phyloP scores from a whole-genome alignment of 2,113 vertebrate species.

The Aegypius monachus region DNA sequence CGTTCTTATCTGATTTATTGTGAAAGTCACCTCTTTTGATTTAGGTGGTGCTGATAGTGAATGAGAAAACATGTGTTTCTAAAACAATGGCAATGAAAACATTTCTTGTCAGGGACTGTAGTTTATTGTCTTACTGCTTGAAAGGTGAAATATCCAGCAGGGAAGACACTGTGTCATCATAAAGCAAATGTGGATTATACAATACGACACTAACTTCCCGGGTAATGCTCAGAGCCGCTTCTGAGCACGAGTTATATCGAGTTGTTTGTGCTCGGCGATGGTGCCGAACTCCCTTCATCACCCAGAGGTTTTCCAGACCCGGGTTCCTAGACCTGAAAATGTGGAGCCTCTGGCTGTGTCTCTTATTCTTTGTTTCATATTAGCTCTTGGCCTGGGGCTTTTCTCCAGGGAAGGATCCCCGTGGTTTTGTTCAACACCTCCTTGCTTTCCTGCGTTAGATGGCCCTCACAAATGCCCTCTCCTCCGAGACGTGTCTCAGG shows the following conservation, averaged over 20 bases:
- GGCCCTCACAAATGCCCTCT: background rate
- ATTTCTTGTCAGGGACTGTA: slow-evolving; percentile 41
- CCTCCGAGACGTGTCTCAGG: background rate
- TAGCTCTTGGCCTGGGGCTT: background rate
- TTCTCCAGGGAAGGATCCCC: background rate
- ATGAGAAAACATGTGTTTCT: slow-evolving; percentile 59
- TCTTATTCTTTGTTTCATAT: background rate
- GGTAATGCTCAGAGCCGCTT: slow-evolving; percentile 51
- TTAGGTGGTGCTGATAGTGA: slow-evolving; percentile 55
- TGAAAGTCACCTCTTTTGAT: slow-evolving; percentile 67
- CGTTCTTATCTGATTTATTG: slow-evolving; percentile 62
- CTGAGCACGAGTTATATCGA: slow-evolving; percentile 30
- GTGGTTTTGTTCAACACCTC: background rate
- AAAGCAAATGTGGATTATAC: slow-evolving; percentile 69
- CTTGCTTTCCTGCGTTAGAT: background rate
- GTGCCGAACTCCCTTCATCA: background rate
- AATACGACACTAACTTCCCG: slow-evolving; percentile 50
- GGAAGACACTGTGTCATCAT: slow-evolving; percentile 67
- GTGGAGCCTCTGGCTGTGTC: background rate
- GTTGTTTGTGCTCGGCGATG: background rate
- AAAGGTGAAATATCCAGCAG: slow-evolving; percentile 66
- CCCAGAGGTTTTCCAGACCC: background rate
- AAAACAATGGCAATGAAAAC: slow-evolving; percentile 66
- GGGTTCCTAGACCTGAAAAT: background rate
- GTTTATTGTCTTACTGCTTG: slow-evolving; percentile 56